phyloP scores from a whole-genome alignment of 2,888 invertebrate species.

The Nebria salina region DNA sequence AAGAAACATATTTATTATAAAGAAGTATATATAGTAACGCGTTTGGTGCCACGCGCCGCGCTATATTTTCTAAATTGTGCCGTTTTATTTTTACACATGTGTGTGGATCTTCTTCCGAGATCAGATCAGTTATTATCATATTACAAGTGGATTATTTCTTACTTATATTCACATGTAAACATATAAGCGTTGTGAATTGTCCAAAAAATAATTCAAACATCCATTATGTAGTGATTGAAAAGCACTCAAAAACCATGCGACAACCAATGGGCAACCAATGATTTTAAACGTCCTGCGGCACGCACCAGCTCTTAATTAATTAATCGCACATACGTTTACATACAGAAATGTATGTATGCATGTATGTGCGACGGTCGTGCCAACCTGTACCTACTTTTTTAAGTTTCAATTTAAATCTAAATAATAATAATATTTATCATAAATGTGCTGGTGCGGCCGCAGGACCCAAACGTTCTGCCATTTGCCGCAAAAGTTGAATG shows the following conservation, averaged over 20 bases:
- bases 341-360: neutral
- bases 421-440: neutral
- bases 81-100: slow-evolving; percentile 49
- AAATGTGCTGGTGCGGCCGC: neutral
- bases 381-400: slow-evolving; percentile 7
- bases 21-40: slow-evolving; percentile 41
- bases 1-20: slow-evolving; percentile 59
- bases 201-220: slow-evolving; percentile 5
- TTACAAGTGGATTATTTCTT: slow-evolving; percentile 28
- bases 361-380: slow-evolving; percentile 6
- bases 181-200: slow-evolving; percentile 5
- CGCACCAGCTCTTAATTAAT: neutral
- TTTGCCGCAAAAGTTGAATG: slow-evolving; percentile 4
- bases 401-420: neutral
- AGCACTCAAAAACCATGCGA: neutral
- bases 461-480: neutral
- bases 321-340: slow-evolving; percentile 2
- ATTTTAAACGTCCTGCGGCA: neutral
- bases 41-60: slow-evolving; percentile 32
- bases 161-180: slow-evolving; percentile 17
- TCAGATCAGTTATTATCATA: slow-evolving; percentile 29
- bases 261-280: neutral
- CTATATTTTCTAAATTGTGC: slow-evolving; percentile 46
- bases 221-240: neutral
- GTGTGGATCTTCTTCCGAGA: slow-evolving; percentile 53